Evolutionary conservation across 1,140 invertebrate species (phyloP).

Genomic region (Planococcus citri): DNA sequence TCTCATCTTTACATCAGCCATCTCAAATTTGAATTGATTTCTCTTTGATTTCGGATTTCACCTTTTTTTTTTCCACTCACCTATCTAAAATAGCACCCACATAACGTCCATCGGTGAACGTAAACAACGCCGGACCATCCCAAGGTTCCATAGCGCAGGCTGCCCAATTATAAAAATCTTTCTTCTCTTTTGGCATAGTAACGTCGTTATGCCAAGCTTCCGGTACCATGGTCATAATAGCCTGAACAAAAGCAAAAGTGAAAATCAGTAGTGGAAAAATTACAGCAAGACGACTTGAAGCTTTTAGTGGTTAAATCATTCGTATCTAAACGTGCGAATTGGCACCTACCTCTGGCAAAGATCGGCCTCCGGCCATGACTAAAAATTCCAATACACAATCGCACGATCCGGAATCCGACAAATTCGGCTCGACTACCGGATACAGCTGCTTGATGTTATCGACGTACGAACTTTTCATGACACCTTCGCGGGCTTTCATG

Average conservation of each 20-base stretch:
- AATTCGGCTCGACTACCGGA: conserved; percentile 93
- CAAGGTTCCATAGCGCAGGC: conserved; percentile 97
- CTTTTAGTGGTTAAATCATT: neutral
- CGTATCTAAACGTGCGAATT: conserved; percentile 22
- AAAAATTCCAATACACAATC: conserved; percentile 98
- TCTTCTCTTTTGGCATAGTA: conserved; percentile 83
- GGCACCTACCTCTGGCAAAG: conserved; percentile 69
- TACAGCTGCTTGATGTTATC: conserved; percentile 75
- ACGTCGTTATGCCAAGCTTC: conserved; percentile 97
- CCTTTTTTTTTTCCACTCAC: conserved; percentile 32
- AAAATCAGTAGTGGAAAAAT: neutral
- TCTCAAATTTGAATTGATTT: no score
- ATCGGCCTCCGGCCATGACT: conserved; percentile 76
- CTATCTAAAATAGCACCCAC: conserved; percentile 77
- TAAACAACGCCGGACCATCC: conserved; percentile 92
- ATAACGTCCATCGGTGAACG: conserved; percentile 97
- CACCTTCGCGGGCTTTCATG: conserved; percentile 96
- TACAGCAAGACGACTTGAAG: no score
- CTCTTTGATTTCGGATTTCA: no score
- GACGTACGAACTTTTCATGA: conserved; percentile 85
- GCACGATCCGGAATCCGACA: conserved; percentile 92
- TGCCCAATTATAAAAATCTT: conserved; percentile 94
- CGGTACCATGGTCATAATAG: conserved; percentile 98
- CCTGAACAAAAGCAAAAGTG: conserved; percentile 39
- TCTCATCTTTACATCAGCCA: no score